Evolutionary conservation across 2,797 vertebrate genomes (phyloP).

Genomic region (Microhierax caerulescens): DNA sequence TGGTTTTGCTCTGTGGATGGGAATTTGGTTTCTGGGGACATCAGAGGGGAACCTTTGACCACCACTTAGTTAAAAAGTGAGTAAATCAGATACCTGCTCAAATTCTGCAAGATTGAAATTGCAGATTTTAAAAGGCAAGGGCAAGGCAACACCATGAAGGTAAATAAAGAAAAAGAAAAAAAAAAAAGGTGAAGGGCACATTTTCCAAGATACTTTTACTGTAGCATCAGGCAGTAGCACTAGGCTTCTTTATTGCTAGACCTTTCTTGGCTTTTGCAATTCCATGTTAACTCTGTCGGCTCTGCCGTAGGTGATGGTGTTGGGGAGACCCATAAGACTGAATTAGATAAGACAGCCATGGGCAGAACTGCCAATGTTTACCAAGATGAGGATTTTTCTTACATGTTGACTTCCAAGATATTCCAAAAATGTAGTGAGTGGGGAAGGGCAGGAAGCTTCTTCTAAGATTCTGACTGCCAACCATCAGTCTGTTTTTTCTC

Average conservation of each 20-base stretch:
- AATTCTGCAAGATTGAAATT: not conserved
- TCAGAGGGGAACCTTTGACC: not conserved
- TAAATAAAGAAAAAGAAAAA: not conserved
- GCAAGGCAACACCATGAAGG: not conserved
- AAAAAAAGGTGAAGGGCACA: not conserved
- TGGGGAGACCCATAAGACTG: not conserved
- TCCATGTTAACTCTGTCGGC: not conserved
- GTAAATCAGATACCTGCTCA: not conserved
- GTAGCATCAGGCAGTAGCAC: not conserved
- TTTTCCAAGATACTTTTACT: not conserved
- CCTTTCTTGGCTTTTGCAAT: not conserved
- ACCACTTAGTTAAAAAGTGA: not conserved
- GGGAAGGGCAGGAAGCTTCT: not conserved
- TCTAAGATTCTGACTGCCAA: not conserved
- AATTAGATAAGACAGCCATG: not conserved
- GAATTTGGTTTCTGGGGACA: not conserved
- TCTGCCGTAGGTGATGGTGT: not conserved
- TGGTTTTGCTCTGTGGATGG: not conserved
- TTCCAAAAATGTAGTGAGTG: not conserved
- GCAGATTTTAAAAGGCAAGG: not conserved
- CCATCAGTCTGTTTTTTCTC: not conserved
- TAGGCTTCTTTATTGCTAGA: not conserved
- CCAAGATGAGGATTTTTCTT: not conserved
- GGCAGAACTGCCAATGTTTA: not conserved
- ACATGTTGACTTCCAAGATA: not conserved